Evolutionary conservation across 2,113 vertebrate species (phyloP).

Genomic region (Aphyosemion australe): DNA sequence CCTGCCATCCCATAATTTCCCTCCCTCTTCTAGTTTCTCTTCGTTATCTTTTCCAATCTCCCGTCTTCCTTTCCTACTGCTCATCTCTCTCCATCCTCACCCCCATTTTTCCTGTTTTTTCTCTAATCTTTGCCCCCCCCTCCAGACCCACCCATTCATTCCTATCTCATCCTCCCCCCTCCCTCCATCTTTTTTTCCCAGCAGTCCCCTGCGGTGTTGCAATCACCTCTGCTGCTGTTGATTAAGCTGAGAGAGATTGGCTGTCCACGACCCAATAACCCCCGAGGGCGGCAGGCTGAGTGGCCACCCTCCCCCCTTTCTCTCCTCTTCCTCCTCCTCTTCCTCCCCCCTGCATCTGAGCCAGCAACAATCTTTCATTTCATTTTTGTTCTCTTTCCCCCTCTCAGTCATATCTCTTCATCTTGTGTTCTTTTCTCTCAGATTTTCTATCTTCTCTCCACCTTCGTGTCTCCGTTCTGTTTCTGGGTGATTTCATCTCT

Average conservation of each 20-base stretch:
- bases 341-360: constrained; percentile 44
- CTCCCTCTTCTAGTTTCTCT: not conserved
- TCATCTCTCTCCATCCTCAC: constrained; percentile 1
- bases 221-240: constrained; percentile 78
- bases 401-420: constrained; percentile 15
- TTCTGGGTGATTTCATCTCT: constrained; percentile 1
- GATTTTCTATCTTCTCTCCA: not conserved
- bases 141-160: constrained; percentile 34
- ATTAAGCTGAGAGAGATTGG: constrained; percentile 79
- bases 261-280: constrained; percentile 78
- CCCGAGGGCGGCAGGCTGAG: constrained; percentile 47
- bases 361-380: constrained; percentile 55
- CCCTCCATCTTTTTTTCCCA: constrained; percentile 38
- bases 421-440: constrained; percentile 1
- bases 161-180: constrained; percentile 3
- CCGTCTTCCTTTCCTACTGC: not conserved
- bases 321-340: not conserved
- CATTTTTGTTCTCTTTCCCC: constrained; percentile 15
- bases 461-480: not conserved
- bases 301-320: constrained; percentile 7
- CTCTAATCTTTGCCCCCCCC: constrained; percentile 48
- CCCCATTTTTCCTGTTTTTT: constrained; percentile 27
- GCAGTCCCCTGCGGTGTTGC: constrained; percentile 63
- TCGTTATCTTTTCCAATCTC: constrained; percentile 38
- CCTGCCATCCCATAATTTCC: not conserved